Conservation (phyloP, 2,797 vertebrate species). For the Saxicola maurus region DNA sequence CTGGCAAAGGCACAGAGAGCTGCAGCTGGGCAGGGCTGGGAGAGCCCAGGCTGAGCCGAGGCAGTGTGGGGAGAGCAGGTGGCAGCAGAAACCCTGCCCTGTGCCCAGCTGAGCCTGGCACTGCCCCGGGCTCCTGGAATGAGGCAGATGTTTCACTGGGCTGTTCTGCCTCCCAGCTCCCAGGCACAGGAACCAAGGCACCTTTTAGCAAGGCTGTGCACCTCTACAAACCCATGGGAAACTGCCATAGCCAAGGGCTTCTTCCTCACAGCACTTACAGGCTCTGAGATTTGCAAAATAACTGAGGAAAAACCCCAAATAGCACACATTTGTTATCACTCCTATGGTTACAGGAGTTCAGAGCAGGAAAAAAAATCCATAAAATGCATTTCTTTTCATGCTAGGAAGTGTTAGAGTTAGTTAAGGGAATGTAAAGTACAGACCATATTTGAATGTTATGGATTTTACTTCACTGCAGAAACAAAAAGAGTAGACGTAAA, state of each 20-base stretch:
- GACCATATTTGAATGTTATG: neutral
- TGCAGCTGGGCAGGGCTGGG: fast-evolving
- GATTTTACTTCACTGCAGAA: neutral
- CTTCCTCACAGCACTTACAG: neutral
- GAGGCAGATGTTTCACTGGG: neutral
- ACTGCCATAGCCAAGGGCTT: neutral
- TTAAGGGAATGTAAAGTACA: neutral
- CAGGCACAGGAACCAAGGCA: neutral
- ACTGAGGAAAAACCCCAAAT: neutral
- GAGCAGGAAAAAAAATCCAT: neutral
- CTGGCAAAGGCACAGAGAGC: fast-evolving
- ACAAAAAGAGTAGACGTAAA: neutral
- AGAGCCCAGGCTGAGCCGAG: neutral
- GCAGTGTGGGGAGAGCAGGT: neutral
- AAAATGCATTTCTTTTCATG: neutral
- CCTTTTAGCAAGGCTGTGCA: fast-evolving
- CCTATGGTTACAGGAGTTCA: fast-evolving
- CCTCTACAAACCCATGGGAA: neutral
- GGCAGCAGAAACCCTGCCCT: neutral
- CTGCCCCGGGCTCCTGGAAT: fast-evolving
- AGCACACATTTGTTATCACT: neutral
- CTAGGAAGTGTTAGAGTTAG: neutral
- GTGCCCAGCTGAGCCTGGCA: neutral
- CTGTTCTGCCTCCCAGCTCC: neutral
- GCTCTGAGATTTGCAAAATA: neutral